phyloP scores from a whole-genome alignment of 2,888 invertebrate genomes.

The Patella depressa region DNA sequence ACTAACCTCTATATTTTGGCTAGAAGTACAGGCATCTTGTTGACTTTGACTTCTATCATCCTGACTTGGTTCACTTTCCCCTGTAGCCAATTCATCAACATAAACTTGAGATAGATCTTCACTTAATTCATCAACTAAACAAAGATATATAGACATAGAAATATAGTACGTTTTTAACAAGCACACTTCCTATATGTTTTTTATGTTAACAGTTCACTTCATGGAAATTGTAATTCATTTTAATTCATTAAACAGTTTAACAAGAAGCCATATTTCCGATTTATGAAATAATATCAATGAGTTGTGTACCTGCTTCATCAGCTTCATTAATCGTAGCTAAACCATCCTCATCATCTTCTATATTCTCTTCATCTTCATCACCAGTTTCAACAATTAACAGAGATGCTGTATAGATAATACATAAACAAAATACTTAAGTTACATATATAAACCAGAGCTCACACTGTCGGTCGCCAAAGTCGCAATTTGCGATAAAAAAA shows the following conservation, averaged over 20 bases:
- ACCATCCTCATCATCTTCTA: conserved; percentile 53
- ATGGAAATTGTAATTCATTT: too few species aligned
- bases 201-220: too few species aligned
- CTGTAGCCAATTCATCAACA: conserved; percentile 38
- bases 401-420: conserved; percentile 46
- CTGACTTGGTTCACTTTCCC: conserved; percentile 58
- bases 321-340: conserved; percentile 61
- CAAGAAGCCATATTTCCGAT: too few species aligned
- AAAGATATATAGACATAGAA: neutral
- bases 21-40: conserved; percentile 23
- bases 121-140: conserved; percentile 49
- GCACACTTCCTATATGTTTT: too few species aligned
- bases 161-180: too few species aligned
- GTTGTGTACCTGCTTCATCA: conserved; percentile 30
- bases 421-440: neutral
- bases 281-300: too few species aligned
- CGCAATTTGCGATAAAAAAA: too few species aligned
- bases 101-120: conserved; percentile 47
- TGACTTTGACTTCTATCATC: conserved; percentile 40
- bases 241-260: too few species aligned
- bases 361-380: conserved; percentile 41
- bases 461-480: too few species aligned
- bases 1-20: conserved; percentile 26
- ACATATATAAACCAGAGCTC: neutral
- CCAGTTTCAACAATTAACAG: conserved; percentile 54